These are phyloP conservation scores for Rhynchophorus ferrugineus DNA, from an alignment of 1,140 invertebrate genomes.

Conservation along the genomic window DNA sequence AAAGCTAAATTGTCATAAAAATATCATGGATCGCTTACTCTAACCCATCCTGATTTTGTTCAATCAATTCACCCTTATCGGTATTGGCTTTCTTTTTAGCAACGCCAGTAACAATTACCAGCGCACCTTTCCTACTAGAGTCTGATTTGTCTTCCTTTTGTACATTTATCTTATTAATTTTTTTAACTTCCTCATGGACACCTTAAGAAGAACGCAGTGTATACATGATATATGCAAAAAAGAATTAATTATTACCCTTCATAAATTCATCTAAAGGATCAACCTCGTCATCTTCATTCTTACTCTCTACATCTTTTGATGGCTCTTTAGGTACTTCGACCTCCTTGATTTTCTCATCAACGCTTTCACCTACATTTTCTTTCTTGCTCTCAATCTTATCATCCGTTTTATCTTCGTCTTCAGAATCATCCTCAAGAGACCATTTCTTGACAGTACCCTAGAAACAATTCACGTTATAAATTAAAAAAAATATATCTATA, in stretches of 20 bases:
- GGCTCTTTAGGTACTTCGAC: constrained; percentile 55
- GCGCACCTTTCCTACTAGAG: constrained; percentile 43
- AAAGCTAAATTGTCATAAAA: background rate
- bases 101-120: constrained; percentile 82
- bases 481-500: background rate
- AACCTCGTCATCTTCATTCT: constrained; percentile 27
- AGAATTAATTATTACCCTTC: constrained; percentile 16
- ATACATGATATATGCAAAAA: background rate
- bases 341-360: constrained; percentile 26
- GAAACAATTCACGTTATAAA: background rate
- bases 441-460: constrained; percentile 67
- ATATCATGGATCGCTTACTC: constrained; percentile 59
- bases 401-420: constrained; percentile 53
- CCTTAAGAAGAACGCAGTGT: constrained; percentile 39
- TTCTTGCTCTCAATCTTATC: constrained; percentile 45
- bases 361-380: constrained; percentile 37
- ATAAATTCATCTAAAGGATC: constrained; percentile 39
- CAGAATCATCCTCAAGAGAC: constrained; percentile 87
- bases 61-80: constrained; percentile 87
- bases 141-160: constrained; percentile 41
- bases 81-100: constrained; percentile 74
- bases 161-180: constrained; percentile 72
- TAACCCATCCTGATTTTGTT: constrained; percentile 93
- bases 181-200: constrained; percentile 82
- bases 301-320: constrained; percentile 58